These are phyloP conservation scores for Irena cyanogastra DNA, from an alignment of 2,113 vertebrate species.

Conservation along the genomic window DNA sequence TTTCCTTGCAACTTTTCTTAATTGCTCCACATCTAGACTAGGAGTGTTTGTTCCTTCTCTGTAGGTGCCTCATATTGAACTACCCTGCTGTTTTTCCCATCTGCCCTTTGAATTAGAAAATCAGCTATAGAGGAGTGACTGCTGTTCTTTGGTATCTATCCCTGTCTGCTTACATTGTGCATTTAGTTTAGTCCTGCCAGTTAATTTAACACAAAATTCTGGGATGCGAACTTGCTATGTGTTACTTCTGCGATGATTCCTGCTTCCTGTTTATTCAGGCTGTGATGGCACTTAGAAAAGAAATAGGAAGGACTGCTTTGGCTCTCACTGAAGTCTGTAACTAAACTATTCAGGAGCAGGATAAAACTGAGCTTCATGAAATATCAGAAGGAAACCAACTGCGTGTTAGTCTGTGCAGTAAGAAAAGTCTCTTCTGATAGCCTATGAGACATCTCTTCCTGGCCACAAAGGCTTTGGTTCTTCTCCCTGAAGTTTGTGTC, in stretches of 20 bases:
- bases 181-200: neutral
- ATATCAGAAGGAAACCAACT: neutral
- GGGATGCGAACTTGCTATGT: neutral
- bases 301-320: neutral
- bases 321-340: neutral
- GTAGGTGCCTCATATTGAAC: neutral
- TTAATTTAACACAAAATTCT: neutral
- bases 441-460: neutral
- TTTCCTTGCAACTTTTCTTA: neutral
- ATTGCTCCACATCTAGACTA: neutral
- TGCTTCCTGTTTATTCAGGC: neutral
- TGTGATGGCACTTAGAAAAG: neutral
- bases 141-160: neutral
- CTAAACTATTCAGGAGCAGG: neutral
- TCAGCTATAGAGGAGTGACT: neutral
- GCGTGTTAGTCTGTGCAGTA: neutral
- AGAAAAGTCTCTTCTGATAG: neutral
- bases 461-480: neutral
- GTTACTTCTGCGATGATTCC: accelerated
- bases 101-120: neutral
- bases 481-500: accelerated
- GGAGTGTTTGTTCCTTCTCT: neutral
- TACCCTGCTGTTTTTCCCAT: neutral
- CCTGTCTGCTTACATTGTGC: neutral
- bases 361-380: neutral